phyloP scores from a whole-genome alignment of 1,140 invertebrate genomes.

The Pinna nobilis region DNA sequence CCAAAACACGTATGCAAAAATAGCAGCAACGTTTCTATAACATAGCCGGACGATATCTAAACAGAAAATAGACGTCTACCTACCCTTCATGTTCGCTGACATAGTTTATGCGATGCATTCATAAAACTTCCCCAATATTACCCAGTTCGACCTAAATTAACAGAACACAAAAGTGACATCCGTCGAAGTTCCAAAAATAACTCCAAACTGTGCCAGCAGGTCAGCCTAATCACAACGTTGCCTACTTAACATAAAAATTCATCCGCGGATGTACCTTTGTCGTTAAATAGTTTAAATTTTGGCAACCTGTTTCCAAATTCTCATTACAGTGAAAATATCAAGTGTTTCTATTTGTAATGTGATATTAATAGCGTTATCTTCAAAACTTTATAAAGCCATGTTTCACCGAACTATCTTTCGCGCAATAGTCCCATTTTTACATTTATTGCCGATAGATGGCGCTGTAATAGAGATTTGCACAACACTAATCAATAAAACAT shows the following conservation, averaged over 20 bases:
- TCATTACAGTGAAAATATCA: too few species aligned
- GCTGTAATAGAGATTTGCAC: too few species aligned
- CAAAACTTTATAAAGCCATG: too few species aligned
- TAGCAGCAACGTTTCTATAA: neutral
- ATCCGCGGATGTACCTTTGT: too few species aligned
- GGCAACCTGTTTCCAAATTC: too few species aligned
- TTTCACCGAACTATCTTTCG: too few species aligned
- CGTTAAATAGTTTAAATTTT: too few species aligned
- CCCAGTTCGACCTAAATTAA: constrained; percentile 47
- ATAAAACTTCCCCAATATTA: constrained; percentile 52
- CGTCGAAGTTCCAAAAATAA: constrained; percentile 39
- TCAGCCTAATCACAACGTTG: constrained; percentile 2
- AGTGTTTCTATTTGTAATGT: too few species aligned
- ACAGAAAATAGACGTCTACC: constrained; percentile 3
- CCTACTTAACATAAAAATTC: neutral
- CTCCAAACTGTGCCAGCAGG: constrained; percentile 30
- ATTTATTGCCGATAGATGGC: too few species aligned
- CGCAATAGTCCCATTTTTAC: too few species aligned
- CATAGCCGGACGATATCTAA: neutral
- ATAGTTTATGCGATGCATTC: constrained; percentile 46
- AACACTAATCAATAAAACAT: too few species aligned
- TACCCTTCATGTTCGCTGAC: constrained; percentile 51
- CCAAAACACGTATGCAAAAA: constrained; percentile 30
- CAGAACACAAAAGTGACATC: constrained; percentile 35
- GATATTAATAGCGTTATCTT: too few species aligned